Conservation (phyloP, 1,140 invertebrate species). For the Globodera rostochiensis region DNA sequence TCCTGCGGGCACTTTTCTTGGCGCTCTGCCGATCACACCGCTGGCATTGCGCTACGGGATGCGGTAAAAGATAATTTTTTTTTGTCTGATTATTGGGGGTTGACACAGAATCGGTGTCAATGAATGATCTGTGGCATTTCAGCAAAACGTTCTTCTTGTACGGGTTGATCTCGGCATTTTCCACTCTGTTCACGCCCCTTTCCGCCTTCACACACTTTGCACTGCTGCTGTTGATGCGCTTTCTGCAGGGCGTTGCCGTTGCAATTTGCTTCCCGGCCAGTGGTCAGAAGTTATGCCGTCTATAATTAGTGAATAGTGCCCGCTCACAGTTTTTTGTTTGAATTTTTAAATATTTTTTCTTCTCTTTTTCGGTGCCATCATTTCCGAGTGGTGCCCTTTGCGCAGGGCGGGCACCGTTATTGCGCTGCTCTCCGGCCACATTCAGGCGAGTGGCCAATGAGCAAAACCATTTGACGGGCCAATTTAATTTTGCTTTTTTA, state of each 20-base stretch:
- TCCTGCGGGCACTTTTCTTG: constrained; percentile 28
- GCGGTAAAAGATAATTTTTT: constrained; percentile 1
- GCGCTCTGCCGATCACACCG: constrained; percentile 32
- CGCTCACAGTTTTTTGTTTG: too few species aligned
- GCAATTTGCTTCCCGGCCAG: constrained; percentile 56
- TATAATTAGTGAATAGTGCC: constrained; percentile 7
- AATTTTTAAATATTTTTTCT: background rate
- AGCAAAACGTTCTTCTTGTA: constrained; percentile 56
- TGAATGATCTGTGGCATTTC: background rate
- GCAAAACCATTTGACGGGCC: background rate
- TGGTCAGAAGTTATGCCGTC: constrained; percentile 28
- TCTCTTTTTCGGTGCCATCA: constrained; percentile 41
- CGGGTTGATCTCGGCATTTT: constrained; percentile 56
- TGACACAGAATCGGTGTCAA: too few species aligned
- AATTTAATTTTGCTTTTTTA: background rate
- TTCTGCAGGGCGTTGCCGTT: constrained; percentile 59
- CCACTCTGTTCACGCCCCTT: constrained; percentile 55
- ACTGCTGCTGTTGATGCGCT: constrained; percentile 42
- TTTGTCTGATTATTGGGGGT: too few species aligned
- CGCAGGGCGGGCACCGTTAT: constrained; percentile 51
- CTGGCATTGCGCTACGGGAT: constrained; percentile 24
- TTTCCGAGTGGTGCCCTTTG: constrained; percentile 55
- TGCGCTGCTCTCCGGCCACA: constrained; percentile 53
- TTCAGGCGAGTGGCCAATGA: constrained; percentile 43
- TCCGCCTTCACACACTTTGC: constrained; percentile 45